Evolutionary conservation across 2,113 vertebrate genomes (phyloP).

Genomic region (Piprites chloris): DNA sequence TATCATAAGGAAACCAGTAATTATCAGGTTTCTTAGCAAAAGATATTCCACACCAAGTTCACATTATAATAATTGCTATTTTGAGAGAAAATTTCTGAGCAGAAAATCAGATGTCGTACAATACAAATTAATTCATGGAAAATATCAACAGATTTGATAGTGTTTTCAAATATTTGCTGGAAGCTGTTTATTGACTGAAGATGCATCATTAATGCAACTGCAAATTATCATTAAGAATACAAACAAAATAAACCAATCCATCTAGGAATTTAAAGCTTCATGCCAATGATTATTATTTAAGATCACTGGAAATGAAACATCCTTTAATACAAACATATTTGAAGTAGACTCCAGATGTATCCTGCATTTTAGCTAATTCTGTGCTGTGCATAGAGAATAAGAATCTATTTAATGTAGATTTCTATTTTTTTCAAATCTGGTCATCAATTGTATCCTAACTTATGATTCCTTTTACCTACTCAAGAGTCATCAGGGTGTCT

Average conservation of each 20-base stretch:
- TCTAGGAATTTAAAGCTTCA: neutral
- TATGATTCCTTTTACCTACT: neutral
- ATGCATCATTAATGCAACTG: neutral
- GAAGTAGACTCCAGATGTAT: neutral
- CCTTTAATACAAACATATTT: neutral
- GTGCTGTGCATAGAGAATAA: neutral
- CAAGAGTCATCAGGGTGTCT: neutral
- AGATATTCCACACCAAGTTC: neutral
- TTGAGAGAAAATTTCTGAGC: neutral
- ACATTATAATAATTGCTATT: neutral
- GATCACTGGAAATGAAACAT: neutral
- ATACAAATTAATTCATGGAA: neutral
- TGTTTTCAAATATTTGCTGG: neutral
- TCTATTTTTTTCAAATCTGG: neutral
- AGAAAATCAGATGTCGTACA: neutral
- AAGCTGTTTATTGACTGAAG: slow-evolving; percentile 8
- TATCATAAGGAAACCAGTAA: neutral
- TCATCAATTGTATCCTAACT: neutral
- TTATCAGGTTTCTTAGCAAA: neutral
- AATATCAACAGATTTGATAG: neutral
- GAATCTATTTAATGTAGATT: neutral
- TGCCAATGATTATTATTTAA: neutral
- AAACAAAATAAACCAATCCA: slow-evolving; percentile 1
- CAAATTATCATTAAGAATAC: neutral
- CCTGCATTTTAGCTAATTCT: neutral